These are phyloP conservation scores for Spodoptera frugiperda DNA, from an alignment of 1,140 invertebrate species.

Conservation along the genomic window DNA sequence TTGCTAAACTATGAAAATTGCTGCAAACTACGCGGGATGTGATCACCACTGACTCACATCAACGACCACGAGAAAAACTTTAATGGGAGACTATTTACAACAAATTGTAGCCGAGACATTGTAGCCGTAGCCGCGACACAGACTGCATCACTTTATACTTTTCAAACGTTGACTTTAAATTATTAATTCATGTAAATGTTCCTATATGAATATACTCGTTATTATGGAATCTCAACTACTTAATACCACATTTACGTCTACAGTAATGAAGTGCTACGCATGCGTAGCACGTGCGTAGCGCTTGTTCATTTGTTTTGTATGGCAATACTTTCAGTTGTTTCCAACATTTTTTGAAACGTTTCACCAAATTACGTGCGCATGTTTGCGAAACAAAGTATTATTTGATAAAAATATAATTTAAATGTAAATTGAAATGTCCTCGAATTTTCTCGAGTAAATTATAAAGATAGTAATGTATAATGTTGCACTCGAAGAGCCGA, in stretches of 20 bases:
- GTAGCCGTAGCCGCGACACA: not conserved
- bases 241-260: not conserved
- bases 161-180: not conserved
- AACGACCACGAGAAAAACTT: not conserved
- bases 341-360: not conserved
- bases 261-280: conserved; percentile 1
- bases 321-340: not conserved
- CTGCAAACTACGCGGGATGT: conserved; percentile 14
- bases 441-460: not conserved
- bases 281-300: conserved; percentile 2
- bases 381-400: not conserved
- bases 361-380: not conserved
- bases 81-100: conserved; percentile 21
- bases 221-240: not conserved
- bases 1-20: conserved; percentile 51
- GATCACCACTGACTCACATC: conserved; percentile 29
- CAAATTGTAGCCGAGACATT: conserved; percentile 5
- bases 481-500: conserved; percentile 7
- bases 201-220: not conserved
- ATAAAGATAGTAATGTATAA: not conserved
- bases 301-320: not conserved
- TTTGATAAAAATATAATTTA: conserved; percentile 5
- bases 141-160: not conserved
- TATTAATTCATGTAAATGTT: too few species aligned
- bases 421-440: conserved; percentile 4